Percentiles rank a stretch among this genome's conserved stretches.
phyloP scores from a whole-genome alignment of 2,113 vertebrate genomes.

The Mesitornis unicolor region DNA sequence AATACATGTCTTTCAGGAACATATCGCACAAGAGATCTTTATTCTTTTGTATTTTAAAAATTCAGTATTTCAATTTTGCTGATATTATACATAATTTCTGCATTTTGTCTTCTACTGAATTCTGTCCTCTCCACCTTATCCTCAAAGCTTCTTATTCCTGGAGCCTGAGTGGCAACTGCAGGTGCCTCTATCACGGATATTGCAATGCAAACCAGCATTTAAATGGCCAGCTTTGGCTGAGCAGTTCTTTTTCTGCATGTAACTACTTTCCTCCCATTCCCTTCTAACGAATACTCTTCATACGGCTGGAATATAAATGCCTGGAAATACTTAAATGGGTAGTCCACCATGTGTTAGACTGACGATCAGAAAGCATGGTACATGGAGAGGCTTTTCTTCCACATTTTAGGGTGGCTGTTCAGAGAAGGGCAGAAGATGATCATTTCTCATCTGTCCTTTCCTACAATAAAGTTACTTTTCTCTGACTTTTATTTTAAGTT shows the following conservation, averaged over 20 bases:
- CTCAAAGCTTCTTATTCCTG: background rate
- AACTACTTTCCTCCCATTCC: background rate
- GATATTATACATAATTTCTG: slow-evolving; percentile 1
- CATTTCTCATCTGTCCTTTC: background rate
- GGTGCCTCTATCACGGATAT: background rate
- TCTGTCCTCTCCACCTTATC: background rate
- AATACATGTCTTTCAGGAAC: background rate
- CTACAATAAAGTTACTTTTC: background rate
- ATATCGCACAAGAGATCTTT: background rate
- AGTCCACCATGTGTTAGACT: background rate
- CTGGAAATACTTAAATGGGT: background rate
- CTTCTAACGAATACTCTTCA: background rate
- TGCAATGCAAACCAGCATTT: slow-evolving; percentile 46
- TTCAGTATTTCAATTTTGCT: background rate
- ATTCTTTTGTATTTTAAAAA: background rate
- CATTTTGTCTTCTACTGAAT: background rate
- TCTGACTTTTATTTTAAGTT: background rate
- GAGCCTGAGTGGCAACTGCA: background rate
- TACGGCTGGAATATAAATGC: background rate
- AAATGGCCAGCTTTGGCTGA: slow-evolving; percentile 13
- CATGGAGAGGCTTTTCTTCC: background rate
- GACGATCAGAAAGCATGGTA: background rate
- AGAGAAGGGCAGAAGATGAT: background rate
- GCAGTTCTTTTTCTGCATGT: slow-evolving; percentile 5
- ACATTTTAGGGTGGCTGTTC: background rate